A percentile compares a stretch with the other conserved stretches of the same genome.
phyloP scores from a whole-genome alignment of 2,113 vertebrate species.

The Antechinus stuartii region DNA sequence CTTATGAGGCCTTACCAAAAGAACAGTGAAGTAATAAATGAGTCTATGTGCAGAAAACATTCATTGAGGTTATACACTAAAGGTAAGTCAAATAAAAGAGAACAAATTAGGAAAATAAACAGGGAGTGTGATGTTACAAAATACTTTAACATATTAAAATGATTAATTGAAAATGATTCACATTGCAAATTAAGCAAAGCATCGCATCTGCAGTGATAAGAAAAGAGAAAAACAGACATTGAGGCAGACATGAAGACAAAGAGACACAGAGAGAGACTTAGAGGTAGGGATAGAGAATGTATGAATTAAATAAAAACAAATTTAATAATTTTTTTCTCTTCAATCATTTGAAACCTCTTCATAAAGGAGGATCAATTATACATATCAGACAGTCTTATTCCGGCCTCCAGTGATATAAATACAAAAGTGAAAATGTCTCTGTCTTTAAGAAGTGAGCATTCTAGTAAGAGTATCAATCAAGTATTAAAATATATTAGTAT shows the following conservation, averaged over 20 bases:
- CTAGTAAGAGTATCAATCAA: not conserved
- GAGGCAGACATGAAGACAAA: not conserved
- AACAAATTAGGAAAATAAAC: conserved; percentile 68
- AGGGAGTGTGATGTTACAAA: conserved; percentile 49
- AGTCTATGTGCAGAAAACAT: conserved; percentile 75
- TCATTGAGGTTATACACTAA: conserved; percentile 61
- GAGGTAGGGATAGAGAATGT: not conserved
- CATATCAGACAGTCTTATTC: not conserved
- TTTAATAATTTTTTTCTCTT: not conserved
- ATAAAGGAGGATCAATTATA: not conserved
- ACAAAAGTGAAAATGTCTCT: not conserved
- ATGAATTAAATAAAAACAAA: not conserved
- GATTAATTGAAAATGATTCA: conserved; percentile 15
- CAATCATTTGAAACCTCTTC: not conserved
- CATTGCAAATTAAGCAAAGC: conserved; percentile 56
- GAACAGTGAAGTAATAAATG: conserved; percentile 75
- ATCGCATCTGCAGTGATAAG: not conserved
- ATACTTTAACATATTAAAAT: conserved; percentile 45
- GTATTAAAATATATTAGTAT: no score
- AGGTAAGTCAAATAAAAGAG: conserved; percentile 66
- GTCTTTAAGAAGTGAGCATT: not conserved
- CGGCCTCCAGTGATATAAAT: not conserved
- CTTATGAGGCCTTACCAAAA: conserved; percentile 74
- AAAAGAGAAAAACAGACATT: not conserved
- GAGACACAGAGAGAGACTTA: not conserved